Evolutionary conservation across 2,113 vertebrate genomes (phyloP).

Genomic region (Laticauda laticaudata): DNA sequence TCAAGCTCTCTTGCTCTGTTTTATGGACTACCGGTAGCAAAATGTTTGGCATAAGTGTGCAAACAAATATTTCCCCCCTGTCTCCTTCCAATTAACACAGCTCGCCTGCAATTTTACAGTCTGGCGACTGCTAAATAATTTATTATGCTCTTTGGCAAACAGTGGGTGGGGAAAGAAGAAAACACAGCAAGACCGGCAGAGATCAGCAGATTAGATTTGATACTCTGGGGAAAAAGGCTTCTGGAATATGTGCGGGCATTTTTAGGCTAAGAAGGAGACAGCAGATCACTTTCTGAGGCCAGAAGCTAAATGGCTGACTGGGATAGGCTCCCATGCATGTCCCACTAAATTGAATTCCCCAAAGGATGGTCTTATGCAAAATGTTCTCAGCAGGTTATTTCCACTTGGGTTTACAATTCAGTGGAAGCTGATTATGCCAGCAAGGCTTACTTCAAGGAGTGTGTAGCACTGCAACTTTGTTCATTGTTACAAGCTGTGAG

Average conservation of each 20-base stretch:
- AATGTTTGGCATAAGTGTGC: not conserved
- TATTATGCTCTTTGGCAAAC: slow-evolving; percentile 26
- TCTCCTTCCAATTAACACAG: slow-evolving; percentile 6
- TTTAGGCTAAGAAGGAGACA: not conserved
- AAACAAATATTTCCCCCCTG: not conserved
- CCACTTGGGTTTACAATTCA: not conserved
- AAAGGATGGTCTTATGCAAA: not conserved
- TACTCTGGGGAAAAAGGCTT: not conserved
- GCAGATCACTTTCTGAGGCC: not conserved
- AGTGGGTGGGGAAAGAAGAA: slow-evolving; percentile 16
- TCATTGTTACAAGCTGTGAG: not conserved
- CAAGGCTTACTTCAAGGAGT: not conserved
- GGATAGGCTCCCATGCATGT: not conserved
- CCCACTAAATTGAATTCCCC: not conserved
- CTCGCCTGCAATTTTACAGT: slow-evolving; percentile 9
- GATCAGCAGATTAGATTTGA: not conserved
- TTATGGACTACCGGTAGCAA: not conserved
- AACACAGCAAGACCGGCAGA: not conserved
- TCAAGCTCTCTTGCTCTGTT: not conserved
- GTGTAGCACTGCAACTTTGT: not conserved
- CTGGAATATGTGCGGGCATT: not conserved
- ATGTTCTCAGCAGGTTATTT: not conserved
- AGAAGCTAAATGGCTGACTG: not conserved
- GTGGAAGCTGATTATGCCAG: not conserved
- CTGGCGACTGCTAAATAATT: slow-evolving; percentile 31